Evolutionary conservation across 2,113 vertebrate genomes (phyloP).

Genomic region (Actinemys pallida): DNA sequence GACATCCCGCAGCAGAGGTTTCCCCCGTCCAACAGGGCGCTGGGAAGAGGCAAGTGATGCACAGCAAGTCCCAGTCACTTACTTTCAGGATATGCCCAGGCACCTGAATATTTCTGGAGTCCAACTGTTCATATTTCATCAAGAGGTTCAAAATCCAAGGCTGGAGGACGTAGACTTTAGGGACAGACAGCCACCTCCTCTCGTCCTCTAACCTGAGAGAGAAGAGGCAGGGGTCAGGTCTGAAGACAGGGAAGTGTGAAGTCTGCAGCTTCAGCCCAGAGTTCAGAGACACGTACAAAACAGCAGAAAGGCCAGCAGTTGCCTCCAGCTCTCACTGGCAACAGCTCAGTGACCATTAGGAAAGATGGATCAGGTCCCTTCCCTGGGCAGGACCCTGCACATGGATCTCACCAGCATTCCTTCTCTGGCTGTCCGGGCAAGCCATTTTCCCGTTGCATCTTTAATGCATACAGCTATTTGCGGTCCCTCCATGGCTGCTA

Average conservation of each 20-base stretch:
- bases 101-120: background rate
- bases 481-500: background rate
- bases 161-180: background rate
- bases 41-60: background rate
- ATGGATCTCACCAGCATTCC: background rate
- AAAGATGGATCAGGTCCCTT: background rate
- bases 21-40: background rate
- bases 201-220: background rate
- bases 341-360: background rate
- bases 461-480: background rate
- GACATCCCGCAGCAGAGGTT: background rate
- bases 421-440: background rate
- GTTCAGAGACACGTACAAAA: background rate
- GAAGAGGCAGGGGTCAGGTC: background rate
- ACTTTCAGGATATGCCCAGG: background rate
- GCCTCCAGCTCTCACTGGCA: background rate
- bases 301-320: background rate
- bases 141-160: background rate
- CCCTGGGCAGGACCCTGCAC: background rate
- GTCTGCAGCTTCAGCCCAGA: background rate
- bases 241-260: background rate
- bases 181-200: background rate
- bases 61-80: background rate
- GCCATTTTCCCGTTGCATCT: background rate
- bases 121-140: background rate